A percentile compares a stretch with the other conserved stretches of the same genome.
Evolutionary conservation across 2,113 vertebrate genomes (phyloP).

Genomic region (Silurus glanis): DNA sequence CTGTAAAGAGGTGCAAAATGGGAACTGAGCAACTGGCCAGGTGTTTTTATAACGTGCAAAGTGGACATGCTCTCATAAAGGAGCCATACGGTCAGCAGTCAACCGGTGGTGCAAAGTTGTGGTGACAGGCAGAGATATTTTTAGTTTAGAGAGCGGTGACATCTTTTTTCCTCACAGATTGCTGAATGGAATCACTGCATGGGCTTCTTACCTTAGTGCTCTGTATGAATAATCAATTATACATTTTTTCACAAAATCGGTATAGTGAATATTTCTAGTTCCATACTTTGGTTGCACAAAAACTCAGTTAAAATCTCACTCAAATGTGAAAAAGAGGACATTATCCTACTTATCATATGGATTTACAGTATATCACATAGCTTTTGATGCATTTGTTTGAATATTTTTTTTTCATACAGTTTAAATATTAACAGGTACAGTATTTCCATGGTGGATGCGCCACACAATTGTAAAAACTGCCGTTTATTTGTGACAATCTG

Average conservation of each 20-base stretch:
- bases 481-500: neutral
- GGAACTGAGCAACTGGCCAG: slow-evolving; percentile 16
- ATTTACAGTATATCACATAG: neutral
- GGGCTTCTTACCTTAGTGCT: neutral
- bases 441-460: neutral
- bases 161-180: slow-evolving; percentile 11
- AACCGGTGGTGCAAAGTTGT: slow-evolving; percentile 23
- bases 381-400: neutral
- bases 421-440: neutral
- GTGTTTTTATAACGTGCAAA: slow-evolving; percentile 23
- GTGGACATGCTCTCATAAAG: neutral
- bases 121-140: slow-evolving; percentile 18
- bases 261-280: neutral
- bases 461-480: neutral
- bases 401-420: neutral
- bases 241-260: too few species aligned
- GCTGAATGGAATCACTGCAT: neutral
- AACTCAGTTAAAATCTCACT: neutral
- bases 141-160: slow-evolving; percentile 16
- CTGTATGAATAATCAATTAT: neutral
- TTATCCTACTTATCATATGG: neutral
- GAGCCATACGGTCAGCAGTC: neutral
- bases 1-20: slow-evolving; percentile 20
- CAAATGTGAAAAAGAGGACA: neutral
- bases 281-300: neutral